Evolutionary conservation across 2,113 vertebrate genomes (phyloP), one percentile per base, ranked within the genome.

Genomic region (Oreochromis niloticus): DNA sequence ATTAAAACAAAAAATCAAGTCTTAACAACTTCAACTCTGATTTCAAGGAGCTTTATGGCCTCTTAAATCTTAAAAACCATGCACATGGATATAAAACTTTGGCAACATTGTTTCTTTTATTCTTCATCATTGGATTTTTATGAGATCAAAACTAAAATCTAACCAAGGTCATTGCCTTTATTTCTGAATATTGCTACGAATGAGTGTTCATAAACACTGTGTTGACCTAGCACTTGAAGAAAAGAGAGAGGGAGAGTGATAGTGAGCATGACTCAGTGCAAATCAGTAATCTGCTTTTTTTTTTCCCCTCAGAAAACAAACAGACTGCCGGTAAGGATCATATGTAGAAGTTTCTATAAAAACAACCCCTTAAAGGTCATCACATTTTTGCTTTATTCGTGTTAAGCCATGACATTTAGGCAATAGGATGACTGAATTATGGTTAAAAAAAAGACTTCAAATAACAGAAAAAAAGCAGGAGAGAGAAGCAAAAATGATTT

Each of bases 301-400:
- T 17, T 0, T 0, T 3, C 19, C 71, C 7, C 59, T 48, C 46
- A 46, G 16, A 68, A 75, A 90, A 75, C 78, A 85, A 83, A 43
- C 10, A 48, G 78, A 36, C 68, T 71, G 80, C 32, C 41, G 9
- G 13, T 71, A 10, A 57, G 12, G 66, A 41, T 79, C 63, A 84
- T 79, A 36, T 81, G 82, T 88, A 73, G 27, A 83, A 22, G 9
- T 92, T 85, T 88, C 46, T 88, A 36, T 79, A 36, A 92, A 88
- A 92, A 90, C 87, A 91, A 84, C 56, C 82, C 88, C 85, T 87
- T 88, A 94, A 92, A 93, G 89, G 93, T 92, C 71, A 71, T 88
- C 84, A 46, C 46, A n/a, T 85, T 91, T 87, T 55, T 85, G 61
- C 68, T 90, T 79, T 88, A 46, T 91, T 81, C n/a, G 3, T 41